phyloP scores from a whole-genome alignment of 2,113 vertebrate species.

The Tichodroma muraria region DNA sequence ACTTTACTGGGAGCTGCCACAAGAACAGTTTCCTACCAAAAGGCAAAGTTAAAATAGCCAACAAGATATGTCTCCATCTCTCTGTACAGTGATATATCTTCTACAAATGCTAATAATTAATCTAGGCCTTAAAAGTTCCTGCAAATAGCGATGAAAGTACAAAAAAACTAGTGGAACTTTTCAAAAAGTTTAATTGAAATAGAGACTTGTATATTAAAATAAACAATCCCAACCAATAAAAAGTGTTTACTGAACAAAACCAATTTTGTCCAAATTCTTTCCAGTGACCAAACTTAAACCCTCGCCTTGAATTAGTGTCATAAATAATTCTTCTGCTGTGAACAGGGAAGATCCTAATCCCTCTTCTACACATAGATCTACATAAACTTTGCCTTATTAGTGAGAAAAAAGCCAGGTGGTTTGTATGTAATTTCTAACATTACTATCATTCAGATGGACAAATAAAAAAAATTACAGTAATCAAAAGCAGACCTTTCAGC shows the following conservation, averaged over 20 bases:
- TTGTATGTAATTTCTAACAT: conserved; percentile 74
- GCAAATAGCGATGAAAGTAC: neutral
- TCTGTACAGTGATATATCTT: neutral
- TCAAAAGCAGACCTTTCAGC: conserved; percentile 81
- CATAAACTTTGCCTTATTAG: conserved; percentile 68
- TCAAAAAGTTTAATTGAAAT: neutral
- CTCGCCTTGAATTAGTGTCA: conserved; percentile 55
- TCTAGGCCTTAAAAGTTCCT: neutral
- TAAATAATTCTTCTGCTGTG: conserved; percentile 47
- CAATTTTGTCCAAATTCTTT: conserved; percentile 30
- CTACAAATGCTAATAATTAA: neutral
- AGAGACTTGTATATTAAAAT: neutral
- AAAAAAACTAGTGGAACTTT: neutral
- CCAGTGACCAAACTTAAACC: conserved; percentile 49
- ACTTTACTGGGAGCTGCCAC: neutral
- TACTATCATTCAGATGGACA: conserved; percentile 80
- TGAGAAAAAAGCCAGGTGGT: conserved; percentile 70
- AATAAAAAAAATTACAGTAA: conserved; percentile 80
- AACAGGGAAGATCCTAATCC: conserved; percentile 63
- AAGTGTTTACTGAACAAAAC: conserved; percentile 22
- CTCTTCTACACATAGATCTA: conserved; percentile 46
- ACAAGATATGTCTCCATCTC: neutral
- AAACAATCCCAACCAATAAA: neutral
- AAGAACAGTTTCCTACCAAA: neutral
- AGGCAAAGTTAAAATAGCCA: neutral